These are phyloP conservation scores for Campaea margaritaria DNA, from an alignment of 2,888 invertebrate genomes.

Conservation along the genomic window DNA sequence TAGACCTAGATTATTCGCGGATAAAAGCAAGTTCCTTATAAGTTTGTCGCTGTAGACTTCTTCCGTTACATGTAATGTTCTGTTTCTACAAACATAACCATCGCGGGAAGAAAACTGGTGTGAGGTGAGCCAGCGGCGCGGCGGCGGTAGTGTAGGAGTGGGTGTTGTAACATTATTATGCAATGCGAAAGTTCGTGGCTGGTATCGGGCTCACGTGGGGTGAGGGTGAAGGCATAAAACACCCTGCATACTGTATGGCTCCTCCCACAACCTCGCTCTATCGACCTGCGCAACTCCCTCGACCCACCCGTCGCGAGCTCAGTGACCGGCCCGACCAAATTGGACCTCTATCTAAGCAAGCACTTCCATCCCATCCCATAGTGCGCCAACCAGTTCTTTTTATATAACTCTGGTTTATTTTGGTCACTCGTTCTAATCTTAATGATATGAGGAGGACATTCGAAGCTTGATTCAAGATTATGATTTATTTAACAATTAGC, in stretches of 20 bases:
- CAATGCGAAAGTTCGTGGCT: slow-evolving; percentile 67
- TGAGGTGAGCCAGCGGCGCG: slow-evolving; percentile 10
- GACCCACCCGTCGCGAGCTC: slow-evolving; percentile 57
- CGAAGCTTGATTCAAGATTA: too few species aligned
- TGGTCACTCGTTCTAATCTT: not conserved
- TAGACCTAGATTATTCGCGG: too few species aligned
- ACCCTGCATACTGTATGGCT: slow-evolving; percentile 71
- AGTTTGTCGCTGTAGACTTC: too few species aligned
- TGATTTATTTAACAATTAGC: not conserved
- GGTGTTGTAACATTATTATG: slow-evolving; percentile 59
- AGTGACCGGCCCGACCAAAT: slow-evolving; percentile 58
- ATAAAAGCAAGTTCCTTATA: too few species aligned
- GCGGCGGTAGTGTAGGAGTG: slow-evolving; percentile 10
- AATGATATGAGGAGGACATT: too few species aligned
- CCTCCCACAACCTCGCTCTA: slow-evolving; percentile 76
- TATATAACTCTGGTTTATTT: slow-evolving; percentile 6
- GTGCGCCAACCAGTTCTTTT: slow-evolving; percentile 1
- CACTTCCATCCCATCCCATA: not conserved
- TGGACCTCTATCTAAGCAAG: slow-evolving; percentile 55
- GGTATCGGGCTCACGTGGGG: slow-evolving; percentile 54
- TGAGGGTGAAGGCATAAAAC: slow-evolving; percentile 75
- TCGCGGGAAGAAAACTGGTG: slow-evolving; percentile 5
- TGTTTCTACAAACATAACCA: slow-evolving; percentile 3
- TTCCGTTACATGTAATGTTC: not conserved
- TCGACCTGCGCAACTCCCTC: slow-evolving; percentile 81